Conservation (phyloP, 2,888 invertebrate species). For the Pristionchus maxplancki region DNA sequence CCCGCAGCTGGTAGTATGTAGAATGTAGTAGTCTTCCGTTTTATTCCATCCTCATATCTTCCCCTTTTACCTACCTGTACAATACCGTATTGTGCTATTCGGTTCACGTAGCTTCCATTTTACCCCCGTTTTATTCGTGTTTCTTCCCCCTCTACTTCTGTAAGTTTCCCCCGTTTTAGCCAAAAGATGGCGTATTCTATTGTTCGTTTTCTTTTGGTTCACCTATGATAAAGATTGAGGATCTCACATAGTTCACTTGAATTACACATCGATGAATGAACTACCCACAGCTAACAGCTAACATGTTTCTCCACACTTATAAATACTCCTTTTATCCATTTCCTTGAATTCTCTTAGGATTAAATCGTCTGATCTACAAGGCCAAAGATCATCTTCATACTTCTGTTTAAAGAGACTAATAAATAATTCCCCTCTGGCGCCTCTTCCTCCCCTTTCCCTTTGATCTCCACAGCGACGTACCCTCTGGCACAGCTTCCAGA, state of each 20-base stretch:
- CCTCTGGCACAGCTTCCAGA: background rate
- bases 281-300: no score
- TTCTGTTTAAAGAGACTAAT: no score
- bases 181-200: background rate
- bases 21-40: conserved; percentile 1
- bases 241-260: no score
- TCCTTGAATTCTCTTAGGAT: no score
- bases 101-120: conserved; percentile 7
- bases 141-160: background rate
- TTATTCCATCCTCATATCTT: background rate
- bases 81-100: conserved; percentile 31
- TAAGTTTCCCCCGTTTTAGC: conserved; percentile 6
- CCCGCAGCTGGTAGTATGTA: background rate
- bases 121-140: background rate
- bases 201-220: background rate
- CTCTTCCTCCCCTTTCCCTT: background rate
- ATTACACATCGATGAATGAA: no score
- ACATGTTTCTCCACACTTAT: no score
- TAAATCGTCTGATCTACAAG: no score
- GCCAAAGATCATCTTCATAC: background rate
- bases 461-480: background rate
- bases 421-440: conserved; percentile 14
- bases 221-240: background rate
- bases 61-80: background rate
- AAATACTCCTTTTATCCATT: no score